Evolutionary conservation across 2,888 invertebrate species (phyloP).

Genomic region (Drosophila picticornis): DNA sequence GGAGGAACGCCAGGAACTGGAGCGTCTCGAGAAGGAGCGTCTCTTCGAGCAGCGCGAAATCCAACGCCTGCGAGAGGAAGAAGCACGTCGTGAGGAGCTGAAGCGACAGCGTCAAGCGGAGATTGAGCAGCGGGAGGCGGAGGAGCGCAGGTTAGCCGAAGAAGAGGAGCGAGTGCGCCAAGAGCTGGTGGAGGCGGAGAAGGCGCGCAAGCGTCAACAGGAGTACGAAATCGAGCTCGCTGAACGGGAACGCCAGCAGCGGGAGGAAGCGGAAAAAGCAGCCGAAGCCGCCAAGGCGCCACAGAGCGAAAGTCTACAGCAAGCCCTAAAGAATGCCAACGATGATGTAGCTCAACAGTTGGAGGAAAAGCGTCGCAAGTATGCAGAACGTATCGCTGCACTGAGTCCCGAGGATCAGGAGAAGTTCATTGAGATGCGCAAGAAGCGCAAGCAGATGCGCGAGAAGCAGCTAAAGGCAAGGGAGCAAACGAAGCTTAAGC

Average conservation of each 20-base stretch:
- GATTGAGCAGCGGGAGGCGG: conserved; percentile 73
- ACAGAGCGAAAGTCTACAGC: conserved; percentile 58
- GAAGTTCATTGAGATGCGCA: conserved; percentile 80
- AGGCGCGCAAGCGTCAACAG: conserved; percentile 60
- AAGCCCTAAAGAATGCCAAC: conserved; percentile 67
- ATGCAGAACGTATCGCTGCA: conserved; percentile 75
- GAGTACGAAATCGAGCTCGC: conserved; percentile 71
- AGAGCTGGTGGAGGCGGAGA: conserved; percentile 73
- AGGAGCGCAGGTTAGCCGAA: conserved; percentile 69
- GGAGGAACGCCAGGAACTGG: conserved; percentile 74
- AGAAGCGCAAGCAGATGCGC: conserved; percentile 75
- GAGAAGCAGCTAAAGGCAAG: conserved; percentile 70
- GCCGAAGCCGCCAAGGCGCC: conserved; percentile 59
- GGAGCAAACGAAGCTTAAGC: conserved; percentile 68
- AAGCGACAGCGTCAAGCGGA: conserved; percentile 81
- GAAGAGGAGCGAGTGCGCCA: conserved; percentile 80
- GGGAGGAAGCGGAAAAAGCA: conserved; percentile 67
- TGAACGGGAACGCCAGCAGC: conserved; percentile 71
- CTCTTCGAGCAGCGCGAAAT: conserved; percentile 79
- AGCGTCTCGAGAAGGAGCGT: conserved; percentile 73
- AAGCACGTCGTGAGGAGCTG: conserved; percentile 69
- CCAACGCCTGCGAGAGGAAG: conserved; percentile 77
- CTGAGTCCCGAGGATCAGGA: conserved; percentile 82
- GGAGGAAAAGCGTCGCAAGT: conserved; percentile 68
- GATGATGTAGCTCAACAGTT: conserved; percentile 54